Evolutionary conservation across 2,797 vertebrate species (phyloP), one percentile per base, ranked within the genome.

Genomic region (Xyrichtys novacula): DNA sequence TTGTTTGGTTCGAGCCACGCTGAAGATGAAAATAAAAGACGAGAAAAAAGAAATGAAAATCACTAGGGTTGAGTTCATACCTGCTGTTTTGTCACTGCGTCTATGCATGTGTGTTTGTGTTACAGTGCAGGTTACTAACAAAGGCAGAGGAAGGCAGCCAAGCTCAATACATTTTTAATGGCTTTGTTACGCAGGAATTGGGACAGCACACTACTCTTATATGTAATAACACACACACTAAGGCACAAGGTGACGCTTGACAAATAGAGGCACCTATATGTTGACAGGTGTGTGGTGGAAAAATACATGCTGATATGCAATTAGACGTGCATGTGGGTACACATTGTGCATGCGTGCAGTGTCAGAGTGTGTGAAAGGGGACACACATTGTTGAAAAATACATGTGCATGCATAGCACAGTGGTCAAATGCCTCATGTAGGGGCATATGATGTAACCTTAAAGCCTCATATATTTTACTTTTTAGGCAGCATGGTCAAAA

Each of bases 91-190:
- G 31, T 66, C 53, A 46, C 16, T 46, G 12, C 61, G 14, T 66
- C 46, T 57, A 22, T 60, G 61, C 71, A 59, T 29, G 36, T 63
- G 16, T 72, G 26, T 71, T 12, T 56, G 11, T 34, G 48, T 47
- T 49, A 76, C 58, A 42, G 62, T 68, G 73, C 70, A 56, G 54
- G 55, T 63, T 67, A 61, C 70, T 78, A 87, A 89, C 89, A 92
- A 88, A 89, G 78, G 75, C 75, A 62, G 64, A 40, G 43, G 57
- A 71, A 71, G 14, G 83, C 87, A 80, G 83, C 69, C 74, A 62
- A 60, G 71, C 73, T 80, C 69, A 81, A 91, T 93, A 53, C 87
- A 93, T 92, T 88, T 92, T 94, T 93, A 85, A 94, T 85, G 76
- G 69, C 64, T 78, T 80, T 72, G 73, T 82, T 75, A 82, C 67